phyloP scores from a whole-genome alignment of 2,888 invertebrate species.

The Xylocampa areola region DNA sequence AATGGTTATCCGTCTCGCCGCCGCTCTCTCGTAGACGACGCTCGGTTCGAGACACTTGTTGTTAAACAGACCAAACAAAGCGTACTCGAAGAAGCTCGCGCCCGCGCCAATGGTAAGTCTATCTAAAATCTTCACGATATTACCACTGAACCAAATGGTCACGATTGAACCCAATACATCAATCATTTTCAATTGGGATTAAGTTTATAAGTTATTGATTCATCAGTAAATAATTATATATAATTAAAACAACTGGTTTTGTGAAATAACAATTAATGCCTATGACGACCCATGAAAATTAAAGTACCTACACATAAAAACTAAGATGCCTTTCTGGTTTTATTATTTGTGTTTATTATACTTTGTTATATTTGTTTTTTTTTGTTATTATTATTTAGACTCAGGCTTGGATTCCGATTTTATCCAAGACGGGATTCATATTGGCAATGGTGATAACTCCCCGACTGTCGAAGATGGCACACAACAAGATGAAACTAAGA shows the following conservation, averaged over 20 bases:
- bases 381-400: constrained; percentile 83
- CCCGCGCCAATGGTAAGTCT: constrained; percentile 95
- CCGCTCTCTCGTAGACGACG: constrained; percentile 98
- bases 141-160: constrained; percentile 6
- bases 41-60: constrained; percentile 98
- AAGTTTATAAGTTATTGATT: too few species aligned
- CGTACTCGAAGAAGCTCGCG: constrained; percentile 96
- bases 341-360: constrained; percentile 52
- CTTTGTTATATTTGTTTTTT: constrained; percentile 63
- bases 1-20: constrained; percentile 99
- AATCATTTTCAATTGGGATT: background rate
- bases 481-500: constrained; percentile 85
- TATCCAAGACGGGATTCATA: constrained; percentile 88
- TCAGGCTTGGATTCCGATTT: constrained; percentile 91
- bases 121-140: background rate
- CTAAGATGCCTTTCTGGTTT: constrained; percentile 45
- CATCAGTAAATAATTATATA: too few species aligned
- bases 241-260: constrained; percentile 24
- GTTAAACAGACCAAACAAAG: constrained; percentile 98
- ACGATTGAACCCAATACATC: constrained; percentile 19
- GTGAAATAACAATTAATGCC: constrained; percentile 24
- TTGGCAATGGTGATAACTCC: constrained; percentile 81
- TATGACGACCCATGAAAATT: background rate
- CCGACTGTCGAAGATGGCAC: constrained; percentile 85
- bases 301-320: background rate